Evolutionary conservation across 2,113 vertebrate genomes (phyloP).

Genomic region (Cinclus mexicanus): DNA sequence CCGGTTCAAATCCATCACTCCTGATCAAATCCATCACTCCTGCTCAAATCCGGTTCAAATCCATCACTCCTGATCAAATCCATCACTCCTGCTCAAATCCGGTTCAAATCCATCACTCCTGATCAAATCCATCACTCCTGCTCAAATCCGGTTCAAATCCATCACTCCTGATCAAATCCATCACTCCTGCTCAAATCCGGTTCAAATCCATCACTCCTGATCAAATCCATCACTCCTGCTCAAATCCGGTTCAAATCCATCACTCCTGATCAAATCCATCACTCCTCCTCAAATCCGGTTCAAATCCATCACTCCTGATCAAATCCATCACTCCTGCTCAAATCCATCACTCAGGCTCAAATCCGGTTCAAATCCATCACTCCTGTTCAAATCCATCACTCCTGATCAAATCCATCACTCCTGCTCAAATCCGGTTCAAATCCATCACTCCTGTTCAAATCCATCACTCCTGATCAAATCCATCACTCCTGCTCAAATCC

Average conservation of each 20-base stretch:
- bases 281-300: too few species aligned
- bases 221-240: too few species aligned
- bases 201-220: too few species aligned
- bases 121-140: not conserved
- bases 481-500: not conserved
- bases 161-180: not conserved
- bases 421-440: not conserved
- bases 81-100: not conserved
- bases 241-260: too few species aligned
- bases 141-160: not conserved
- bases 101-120: not conserved
- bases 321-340: not conserved
- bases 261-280: too few species aligned
- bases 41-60: not conserved
- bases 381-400: accelerated
- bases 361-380: not conserved
- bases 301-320: too few species aligned
- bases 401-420: too few species aligned
- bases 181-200: not conserved
- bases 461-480: not conserved
- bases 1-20: not conserved
- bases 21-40: not conserved
- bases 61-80: not conserved
- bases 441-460: not conserved
- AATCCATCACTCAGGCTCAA: not conserved